Evolutionary conservation across 2,888 invertebrate genomes (phyloP).

Genomic region (Altica lythri): DNA sequence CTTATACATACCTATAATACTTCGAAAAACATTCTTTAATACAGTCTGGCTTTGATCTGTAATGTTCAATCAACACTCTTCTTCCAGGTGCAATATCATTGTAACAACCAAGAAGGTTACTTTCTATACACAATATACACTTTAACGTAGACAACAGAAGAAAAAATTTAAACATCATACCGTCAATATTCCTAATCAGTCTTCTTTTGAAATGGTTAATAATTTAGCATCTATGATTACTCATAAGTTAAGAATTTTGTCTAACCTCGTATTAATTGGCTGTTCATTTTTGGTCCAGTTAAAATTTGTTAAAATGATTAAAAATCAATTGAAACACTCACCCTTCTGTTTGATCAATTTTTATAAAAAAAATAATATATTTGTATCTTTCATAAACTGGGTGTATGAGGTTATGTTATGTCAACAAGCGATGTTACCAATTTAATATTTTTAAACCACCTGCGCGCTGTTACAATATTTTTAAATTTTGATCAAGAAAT

Average conservation of each 20-base stretch:
- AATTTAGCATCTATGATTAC: conserved; percentile 17
- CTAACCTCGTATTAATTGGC: conserved; percentile 17
- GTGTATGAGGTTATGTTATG: conserved; percentile 14
- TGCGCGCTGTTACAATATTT: too few relatives aligned
- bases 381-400: neutral
- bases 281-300: conserved; percentile 16
- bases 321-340: too few relatives aligned
- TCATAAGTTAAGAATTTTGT: conserved; percentile 21
- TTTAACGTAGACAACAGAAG: conserved; percentile 22
- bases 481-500: too few relatives aligned
- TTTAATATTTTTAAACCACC: too few relatives aligned
- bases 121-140: conserved; percentile 26
- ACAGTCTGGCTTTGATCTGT: conserved; percentile 39
- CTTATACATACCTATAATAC: conserved; percentile 48
- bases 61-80: conserved; percentile 35
- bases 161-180: conserved; percentile 23
- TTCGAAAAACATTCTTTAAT: conserved; percentile 41
- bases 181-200: conserved; percentile 33
- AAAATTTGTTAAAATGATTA: too few relatives aligned
- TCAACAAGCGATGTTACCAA: neutral
- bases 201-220: conserved; percentile 22
- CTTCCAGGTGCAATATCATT: conserved; percentile 36
- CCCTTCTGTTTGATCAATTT: conserved; percentile 17
- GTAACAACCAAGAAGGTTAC: conserved; percentile 45
- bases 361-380: conserved; percentile 11